Evolutionary conservation across 2,113 vertebrate genomes (phyloP).

Genomic region (Dascyllus trimaculatus): DNA sequence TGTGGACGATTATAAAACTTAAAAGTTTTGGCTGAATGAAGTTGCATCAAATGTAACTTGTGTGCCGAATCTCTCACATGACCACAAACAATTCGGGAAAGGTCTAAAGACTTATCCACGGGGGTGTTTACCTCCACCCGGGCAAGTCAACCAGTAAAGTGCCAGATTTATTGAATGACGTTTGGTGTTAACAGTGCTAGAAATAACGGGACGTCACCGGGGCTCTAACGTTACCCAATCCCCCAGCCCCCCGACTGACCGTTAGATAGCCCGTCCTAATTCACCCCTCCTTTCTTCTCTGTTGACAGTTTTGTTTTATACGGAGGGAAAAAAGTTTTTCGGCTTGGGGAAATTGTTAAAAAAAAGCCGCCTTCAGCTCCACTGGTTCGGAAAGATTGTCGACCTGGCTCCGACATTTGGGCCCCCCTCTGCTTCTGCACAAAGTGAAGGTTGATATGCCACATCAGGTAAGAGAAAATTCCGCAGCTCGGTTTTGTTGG

Average conservation of each 20-base stretch:
- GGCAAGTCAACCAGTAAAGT: conserved; percentile 7
- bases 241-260: conserved; percentile 45
- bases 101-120: neutral
- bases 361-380: conserved; percentile 50
- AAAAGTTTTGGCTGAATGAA: conserved; percentile 26
- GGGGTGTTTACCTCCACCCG: neutral
- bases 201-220: conserved; percentile 66
- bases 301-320: conserved; percentile 75
- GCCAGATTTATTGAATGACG: conserved; percentile 52
- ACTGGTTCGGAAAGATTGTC: conserved; percentile 51
- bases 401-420: conserved; percentile 57
- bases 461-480: conserved; percentile 79
- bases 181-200: conserved; percentile 32
- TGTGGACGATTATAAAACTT: neutral
- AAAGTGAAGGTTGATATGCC: conserved; percentile 80
- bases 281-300: conserved; percentile 51
- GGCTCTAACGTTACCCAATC: conserved; percentile 17
- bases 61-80: neutral
- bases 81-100: neutral
- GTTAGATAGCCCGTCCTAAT: conserved; percentile 61
- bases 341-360: conserved; percentile 51
- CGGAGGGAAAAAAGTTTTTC: conserved; percentile 64
- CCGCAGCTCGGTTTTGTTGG: neutral
- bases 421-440: conserved; percentile 47
- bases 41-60: conserved; percentile 6